A percentile compares a stretch with the other conserved stretches of the same genome.
Conservation (phyloP, 2,888 invertebrate genomes). For the Thereva unica region DNA sequence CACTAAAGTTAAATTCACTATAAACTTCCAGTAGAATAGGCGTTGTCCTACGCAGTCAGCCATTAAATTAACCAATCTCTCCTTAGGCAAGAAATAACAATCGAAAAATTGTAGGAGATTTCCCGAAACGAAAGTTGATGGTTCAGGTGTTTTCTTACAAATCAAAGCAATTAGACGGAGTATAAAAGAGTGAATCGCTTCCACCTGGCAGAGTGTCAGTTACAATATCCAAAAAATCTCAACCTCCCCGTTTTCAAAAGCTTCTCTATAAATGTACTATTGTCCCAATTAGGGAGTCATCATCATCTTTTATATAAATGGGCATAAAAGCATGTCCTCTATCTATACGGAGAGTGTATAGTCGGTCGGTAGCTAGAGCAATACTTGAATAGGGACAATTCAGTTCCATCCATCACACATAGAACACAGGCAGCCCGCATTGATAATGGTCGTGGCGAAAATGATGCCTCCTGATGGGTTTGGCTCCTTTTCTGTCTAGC, state of each 20-base stretch:
- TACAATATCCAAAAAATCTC: background rate
- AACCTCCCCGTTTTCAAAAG: conserved; percentile 11
- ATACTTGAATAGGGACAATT: too few relatives aligned
- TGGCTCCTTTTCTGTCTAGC: background rate
- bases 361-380: too few relatives aligned
- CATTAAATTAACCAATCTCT: too few relatives aligned
- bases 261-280: conserved; percentile 13
- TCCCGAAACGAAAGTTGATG: background rate
- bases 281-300: conserved; percentile 33
- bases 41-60: too few relatives aligned
- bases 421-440: background rate
- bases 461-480: conserved; percentile 24
- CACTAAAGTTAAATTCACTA: too few relatives aligned
- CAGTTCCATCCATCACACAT: too few relatives aligned
- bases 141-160: conserved; percentile 20
- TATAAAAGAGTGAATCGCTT: too few relatives aligned
- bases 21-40: too few relatives aligned
- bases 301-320: conserved; percentile 2
- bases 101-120: too few relatives aligned
- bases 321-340: conserved; percentile 10
- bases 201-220: too few relatives aligned
- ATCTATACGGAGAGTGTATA: background rate
- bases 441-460: conserved; percentile 16
- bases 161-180: conserved; percentile 27
- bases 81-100: too few relatives aligned